Evolutionary conservation across 2,797 vertebrate genomes (phyloP), one percentile per base, ranked within the genome.

Genomic region (Erithacus rubecula): DNA sequence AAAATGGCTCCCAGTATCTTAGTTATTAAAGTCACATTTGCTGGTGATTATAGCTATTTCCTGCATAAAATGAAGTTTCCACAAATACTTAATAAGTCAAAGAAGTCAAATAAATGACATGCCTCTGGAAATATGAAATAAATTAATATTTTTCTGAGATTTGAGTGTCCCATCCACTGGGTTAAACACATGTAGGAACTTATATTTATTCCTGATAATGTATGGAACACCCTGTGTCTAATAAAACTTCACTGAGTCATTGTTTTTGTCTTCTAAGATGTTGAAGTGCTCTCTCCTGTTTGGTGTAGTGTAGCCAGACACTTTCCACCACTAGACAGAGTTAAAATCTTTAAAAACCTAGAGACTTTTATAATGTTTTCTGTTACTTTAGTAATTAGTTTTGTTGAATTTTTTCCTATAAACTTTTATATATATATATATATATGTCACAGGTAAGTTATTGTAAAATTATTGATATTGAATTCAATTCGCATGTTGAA

Each of bases 11-110:
- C 88, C 41, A 93, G 89, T 86, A 75, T 95, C 94, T 94, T 86
- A 91, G 87, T 95, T 97, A 98, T 93, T 97, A 97, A 97, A 97
- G 63, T 96, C 87, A 95, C 46, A 97, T 97, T 98, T 97, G 94
- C 90, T 96, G 89, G 85, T 77, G 80, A 96, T 97, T 96, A 97
- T 83, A 83, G 87, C 72, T 93, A 92, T 95, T 97, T 97, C 97
- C 97, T 97, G 95, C 52, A 96, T 87, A 90, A 97, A 96, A 97
- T 96, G 87, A 97, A 96, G 84, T 91, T 97, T 97, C 95, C 95
- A 95, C 81, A 96, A 97, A 96, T 93, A 95, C 94, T 93, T 87
- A 93, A 49, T 95, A 96, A 96, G 84, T 95, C 89, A 93, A 94
- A 96, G 83, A 96, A 97, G 77, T 93, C 65, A 95, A 91, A 83